Percentiles rank a stretch among this genome's conserved stretches.
Conservation (phyloP, 2,888 invertebrate genomes). For the Pyrrhia umbra region DNA sequence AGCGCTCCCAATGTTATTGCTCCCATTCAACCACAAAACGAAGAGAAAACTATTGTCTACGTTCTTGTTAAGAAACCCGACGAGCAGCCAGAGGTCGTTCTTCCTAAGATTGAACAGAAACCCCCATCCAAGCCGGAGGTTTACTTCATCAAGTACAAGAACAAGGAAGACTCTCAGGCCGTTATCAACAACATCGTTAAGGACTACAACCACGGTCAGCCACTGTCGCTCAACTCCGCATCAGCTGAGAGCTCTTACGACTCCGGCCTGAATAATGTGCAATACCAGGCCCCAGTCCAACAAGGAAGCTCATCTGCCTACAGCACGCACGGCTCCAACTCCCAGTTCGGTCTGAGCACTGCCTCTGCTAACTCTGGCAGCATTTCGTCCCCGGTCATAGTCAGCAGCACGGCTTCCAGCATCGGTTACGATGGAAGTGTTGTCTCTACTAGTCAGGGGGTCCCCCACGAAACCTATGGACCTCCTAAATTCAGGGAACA, state of each 20-base stretch:
- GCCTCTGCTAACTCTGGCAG: conserved; percentile 30
- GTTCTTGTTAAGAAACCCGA: conserved; percentile 94
- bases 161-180: conserved; percentile 89
- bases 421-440: conserved; percentile 65
- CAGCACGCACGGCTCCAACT: conserved; percentile 17
- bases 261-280: conserved; percentile 28
- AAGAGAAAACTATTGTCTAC: conserved; percentile 94
- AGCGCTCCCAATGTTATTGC: conserved; percentile 92
- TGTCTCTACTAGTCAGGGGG: conserved; percentile 82
- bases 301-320: conserved; percentile 18
- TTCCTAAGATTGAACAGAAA: conserved; percentile 92
- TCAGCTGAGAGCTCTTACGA: conserved; percentile 22
- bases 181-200: conserved; percentile 85
- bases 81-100: conserved; percentile 91
- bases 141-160: conserved; percentile 94
- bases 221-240: conserved; percentile 51
- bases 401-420: conserved; percentile 62
- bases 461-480: conserved; percentile 85
- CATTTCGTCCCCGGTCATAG: conserved; percentile 45
- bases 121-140: conserved; percentile 94
- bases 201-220: conserved; percentile 76
- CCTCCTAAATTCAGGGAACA: conserved; percentile 78
- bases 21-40: conserved; percentile 91
- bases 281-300: conserved; percentile 40
- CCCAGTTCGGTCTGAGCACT: conserved; percentile 26